phyloP scores from a whole-genome alignment of 2,113 vertebrate genomes.

The Prolemur simus region DNA sequence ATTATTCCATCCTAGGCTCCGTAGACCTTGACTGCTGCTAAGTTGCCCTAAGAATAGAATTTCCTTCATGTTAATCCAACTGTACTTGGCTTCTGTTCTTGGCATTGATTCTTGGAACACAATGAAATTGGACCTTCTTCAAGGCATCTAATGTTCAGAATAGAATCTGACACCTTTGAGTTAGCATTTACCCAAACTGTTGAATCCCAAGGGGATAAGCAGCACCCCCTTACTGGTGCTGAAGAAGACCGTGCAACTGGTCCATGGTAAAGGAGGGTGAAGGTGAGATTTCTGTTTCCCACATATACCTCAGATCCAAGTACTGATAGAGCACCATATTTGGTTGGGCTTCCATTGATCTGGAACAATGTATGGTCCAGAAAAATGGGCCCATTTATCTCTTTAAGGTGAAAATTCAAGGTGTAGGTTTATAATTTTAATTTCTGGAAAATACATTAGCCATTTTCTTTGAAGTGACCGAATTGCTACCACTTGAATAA shows the following conservation, averaged over 20 bases:
- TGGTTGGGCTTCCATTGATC: not conserved
- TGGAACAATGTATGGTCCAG: not conserved
- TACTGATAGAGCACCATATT: not conserved
- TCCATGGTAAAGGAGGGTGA: not conserved
- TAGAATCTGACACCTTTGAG: constrained; percentile 48
- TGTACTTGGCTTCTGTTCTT: constrained; percentile 63
- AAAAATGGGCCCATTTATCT: not conserved
- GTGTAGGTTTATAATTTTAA: not conserved
- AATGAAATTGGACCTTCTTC: constrained; percentile 49
- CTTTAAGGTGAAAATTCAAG: not conserved
- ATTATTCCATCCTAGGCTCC: constrained; percentile 8
- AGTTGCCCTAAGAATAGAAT: constrained; percentile 66
- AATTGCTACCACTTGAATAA: not conserved
- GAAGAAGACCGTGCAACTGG: not conserved
- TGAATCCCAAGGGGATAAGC: not conserved
- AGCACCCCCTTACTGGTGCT: not conserved
- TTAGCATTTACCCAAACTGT: constrained; percentile 26
- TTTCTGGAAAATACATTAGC: constrained; percentile 4
- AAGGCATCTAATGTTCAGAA: constrained; percentile 41
- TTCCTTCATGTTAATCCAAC: constrained; percentile 67
- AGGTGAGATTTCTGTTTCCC: not conserved
- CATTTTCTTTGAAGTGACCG: not conserved
- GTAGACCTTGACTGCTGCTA: constrained; percentile 34
- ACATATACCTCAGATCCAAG: not conserved
- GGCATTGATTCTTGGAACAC: constrained; percentile 55